Evolutionary conservation across 2,797 vertebrate genomes (phyloP), one percentile per base, ranked within the genome.

Genomic region (Coregonus ussuriensis): DNA sequence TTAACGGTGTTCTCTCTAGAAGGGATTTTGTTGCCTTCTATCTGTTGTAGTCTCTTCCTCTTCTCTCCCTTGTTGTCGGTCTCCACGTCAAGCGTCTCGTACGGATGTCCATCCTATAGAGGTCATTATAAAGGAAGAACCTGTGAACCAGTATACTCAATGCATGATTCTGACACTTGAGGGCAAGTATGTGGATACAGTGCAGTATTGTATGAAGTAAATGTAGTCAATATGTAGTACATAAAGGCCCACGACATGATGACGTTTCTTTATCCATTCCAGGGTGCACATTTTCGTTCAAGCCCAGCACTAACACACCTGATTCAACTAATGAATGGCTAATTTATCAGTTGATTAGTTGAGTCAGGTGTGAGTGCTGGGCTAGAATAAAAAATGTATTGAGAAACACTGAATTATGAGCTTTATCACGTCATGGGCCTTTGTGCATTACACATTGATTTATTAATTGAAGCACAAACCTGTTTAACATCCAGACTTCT

Each of bases 401-500:
- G 18, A 59, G 54, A 59, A 59, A 59, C 18, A 56, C 54, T 59
- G 54, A 59, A 35, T 35, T 35, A 35, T 59, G 13, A 59, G 0
- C 54, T 6, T n/a, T 1, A 1, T n/a, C 2, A 5, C n/a, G 6
- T n/a, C 54, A 16, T 6, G 18, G 54, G 4, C 16, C 6, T 18
- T 59, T n/a, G 54, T 59, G 54, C 54, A 59, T 5, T 6, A 6
- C 6, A 59, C 6, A 15, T 54, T 4, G 14, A 16, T 54, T 59
- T n/a, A 59, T 18, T n/a, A 59, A 59, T 18, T 6, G 5, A 59
- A 33, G 37, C 37, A 18, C 52, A 62, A 37, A 62, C 37, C 78
- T 80, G 75, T 33, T 71, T 71, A 65, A 83, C 11, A 59, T 80
- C 78, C 16, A 75, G 74, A 74, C 78, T 78, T 51, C 78, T 72